phyloP scores from a whole-genome alignment of 2,888 invertebrate genomes.

The Agonopterix heracliana region DNA sequence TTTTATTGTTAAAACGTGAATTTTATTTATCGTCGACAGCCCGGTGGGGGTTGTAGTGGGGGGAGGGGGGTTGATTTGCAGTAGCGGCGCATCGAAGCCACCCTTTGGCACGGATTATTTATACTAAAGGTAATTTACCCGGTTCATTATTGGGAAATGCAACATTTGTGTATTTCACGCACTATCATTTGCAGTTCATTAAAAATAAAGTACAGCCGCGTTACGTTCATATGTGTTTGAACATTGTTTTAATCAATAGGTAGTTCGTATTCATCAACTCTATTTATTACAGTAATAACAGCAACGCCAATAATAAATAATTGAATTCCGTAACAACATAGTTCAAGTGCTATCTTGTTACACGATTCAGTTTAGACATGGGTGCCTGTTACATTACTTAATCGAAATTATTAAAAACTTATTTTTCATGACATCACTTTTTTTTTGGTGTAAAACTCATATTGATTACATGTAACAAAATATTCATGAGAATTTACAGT shows the following conservation, averaged over 20 bases:
- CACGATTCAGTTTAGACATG: too few relatives aligned
- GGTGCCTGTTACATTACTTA: too few relatives aligned
- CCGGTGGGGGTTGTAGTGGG: slow-evolving; percentile 46
- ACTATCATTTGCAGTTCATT: slow-evolving; percentile 69
- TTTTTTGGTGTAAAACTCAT: too few relatives aligned
- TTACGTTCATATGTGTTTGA: slow-evolving; percentile 9
- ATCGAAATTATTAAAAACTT: too few relatives aligned
- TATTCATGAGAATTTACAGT: too few relatives aligned
- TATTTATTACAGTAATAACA: not conserved
- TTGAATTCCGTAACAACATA: not conserved
- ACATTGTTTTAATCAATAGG: not conserved
- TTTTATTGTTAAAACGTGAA: slow-evolving; percentile 77
- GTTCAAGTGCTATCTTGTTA: too few relatives aligned
- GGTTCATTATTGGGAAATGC: slow-evolving; percentile 74
- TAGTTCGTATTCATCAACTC: not conserved
- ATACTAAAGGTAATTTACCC: slow-evolving; percentile 72
- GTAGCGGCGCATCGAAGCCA: slow-evolving; percentile 68
- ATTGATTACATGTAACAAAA: too few relatives aligned
- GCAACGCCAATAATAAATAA: not conserved
- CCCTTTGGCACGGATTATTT: slow-evolving; percentile 74
- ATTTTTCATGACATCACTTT: too few relatives aligned
- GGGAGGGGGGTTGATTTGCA: slow-evolving; percentile 60
- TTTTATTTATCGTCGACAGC: slow-evolving; percentile 75
- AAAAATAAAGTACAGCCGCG: slow-evolving; percentile 41
- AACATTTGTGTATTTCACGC: slow-evolving; percentile 67